Evolutionary conservation across 2,797 vertebrate genomes (phyloP).

Genomic region (Simalia tracyae): DNA sequence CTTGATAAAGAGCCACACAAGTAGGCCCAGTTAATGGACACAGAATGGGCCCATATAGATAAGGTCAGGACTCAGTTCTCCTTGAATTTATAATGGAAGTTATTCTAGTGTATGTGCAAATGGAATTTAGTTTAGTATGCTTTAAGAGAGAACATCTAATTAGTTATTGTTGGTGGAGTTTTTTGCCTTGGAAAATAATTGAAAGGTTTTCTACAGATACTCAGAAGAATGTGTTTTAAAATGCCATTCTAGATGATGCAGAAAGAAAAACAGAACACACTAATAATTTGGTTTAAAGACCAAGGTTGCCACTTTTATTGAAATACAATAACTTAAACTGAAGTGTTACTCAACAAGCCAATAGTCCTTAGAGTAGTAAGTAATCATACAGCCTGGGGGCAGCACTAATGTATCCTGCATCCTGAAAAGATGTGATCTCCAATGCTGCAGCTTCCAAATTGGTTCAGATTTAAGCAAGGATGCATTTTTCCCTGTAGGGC

Average conservation of each 20-base stretch:
- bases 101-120: slow-evolving; percentile 30
- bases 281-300: slow-evolving; percentile 56
- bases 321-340: slow-evolving; percentile 57
- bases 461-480: slow-evolving; percentile 15
- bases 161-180: slow-evolving; percentile 32
- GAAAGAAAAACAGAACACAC: slow-evolving; percentile 39
- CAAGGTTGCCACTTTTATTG: slow-evolving; percentile 57
- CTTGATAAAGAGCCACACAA: slow-evolving; percentile 46
- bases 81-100: slow-evolving; percentile 30
- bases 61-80: slow-evolving; percentile 42
- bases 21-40: slow-evolving; percentile 47
- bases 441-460: slow-evolving; percentile 10
- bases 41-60: slow-evolving; percentile 42
- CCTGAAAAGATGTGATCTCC: slow-evolving; percentile 48
- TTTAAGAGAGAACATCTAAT: slow-evolving; percentile 47
- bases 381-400: slow-evolving; percentile 48
- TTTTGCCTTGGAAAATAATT: slow-evolving; percentile 31
- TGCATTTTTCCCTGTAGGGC: slow-evolving; percentile 40
- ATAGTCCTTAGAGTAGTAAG: slow-evolving; percentile 50
- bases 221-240: slow-evolving; percentile 24
- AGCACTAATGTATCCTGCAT: slow-evolving; percentile 49
- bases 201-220: neutral
- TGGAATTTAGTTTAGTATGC: slow-evolving; percentile 9
- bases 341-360: slow-evolving; percentile 54
- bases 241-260: slow-evolving; percentile 23